Evolutionary conservation across 2,888 invertebrate genomes (phyloP), one percentile per base, ranked within the genome.

Genomic region (Drosophila niveifrons): DNA sequence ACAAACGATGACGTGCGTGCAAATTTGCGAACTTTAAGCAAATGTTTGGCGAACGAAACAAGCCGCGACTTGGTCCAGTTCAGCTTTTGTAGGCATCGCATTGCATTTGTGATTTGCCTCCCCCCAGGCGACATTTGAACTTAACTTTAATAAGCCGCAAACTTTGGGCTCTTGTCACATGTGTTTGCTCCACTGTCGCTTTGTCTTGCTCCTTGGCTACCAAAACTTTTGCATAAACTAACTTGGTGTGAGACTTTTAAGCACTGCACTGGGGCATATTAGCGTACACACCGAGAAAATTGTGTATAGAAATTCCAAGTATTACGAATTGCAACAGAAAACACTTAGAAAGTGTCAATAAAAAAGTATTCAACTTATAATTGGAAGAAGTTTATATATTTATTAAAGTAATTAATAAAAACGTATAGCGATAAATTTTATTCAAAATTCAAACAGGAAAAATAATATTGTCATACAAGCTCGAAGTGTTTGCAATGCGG

Each of bases 31-130:
- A 53, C 76, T 47, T 52, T 56, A 41, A 44, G 64, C 66, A 43
- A 53, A 59, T 59, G 52, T 67, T 53, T 39, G 44, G 61, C 64
- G 50, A 53, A 61, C 46, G 51, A 36, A 58, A 58, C 43, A 59
- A 13, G n/a, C 11, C 46, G 18, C 31, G 41, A 57, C 17, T 47
- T 15, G 15, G 74, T 18, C 46, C 3, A 10, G 15, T 11, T 1
- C n/a, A 17, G 9, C n/a, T n/a, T 29, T 13, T 34, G 43, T 68
- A 75, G 23, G 4, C 23, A 1, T 23, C 23, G 1, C 23, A 23
- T 63, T 64, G 56, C 64, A 82, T 66, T 85, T 88, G 86, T 88
- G 86, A 75, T 85, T 82, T 81, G 43, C 4, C n/a, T n/a, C 23
- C 48, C 58, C 52, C 34, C 53, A 7, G 47, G 48, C 55, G 44